phyloP scores from a whole-genome alignment of 2,888 invertebrate species.

The Eupithecia centaureata region DNA sequence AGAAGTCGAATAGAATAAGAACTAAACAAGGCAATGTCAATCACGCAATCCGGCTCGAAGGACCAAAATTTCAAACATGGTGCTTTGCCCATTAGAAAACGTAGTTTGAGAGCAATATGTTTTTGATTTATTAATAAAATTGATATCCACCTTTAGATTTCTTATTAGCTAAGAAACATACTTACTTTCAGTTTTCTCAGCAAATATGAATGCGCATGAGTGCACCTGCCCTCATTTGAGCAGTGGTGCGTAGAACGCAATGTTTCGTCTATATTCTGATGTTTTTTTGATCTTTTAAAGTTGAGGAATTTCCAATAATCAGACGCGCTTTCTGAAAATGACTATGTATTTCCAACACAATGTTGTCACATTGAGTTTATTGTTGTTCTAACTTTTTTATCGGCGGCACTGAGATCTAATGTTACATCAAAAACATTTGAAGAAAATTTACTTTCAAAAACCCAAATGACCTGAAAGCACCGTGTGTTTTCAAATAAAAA shows the following conservation, averaged over 20 bases:
- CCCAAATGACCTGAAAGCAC: too few species aligned
- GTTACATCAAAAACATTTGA: too few species aligned
- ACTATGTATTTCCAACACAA: too few species aligned
- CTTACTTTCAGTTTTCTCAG: slow-evolving; percentile 28
- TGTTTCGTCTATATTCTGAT: slow-evolving; percentile 3
- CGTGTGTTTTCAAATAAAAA: too few species aligned
- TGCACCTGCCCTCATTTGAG: slow-evolving; percentile 14
- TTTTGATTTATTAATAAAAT: background rate
- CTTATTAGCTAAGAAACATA: background rate
- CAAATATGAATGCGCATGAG: slow-evolving; percentile 28
- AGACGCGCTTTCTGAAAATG: too few species aligned
- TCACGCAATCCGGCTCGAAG: background rate
- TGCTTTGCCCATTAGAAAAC: background rate
- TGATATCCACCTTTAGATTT: background rate
- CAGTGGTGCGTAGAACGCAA: slow-evolving; percentile 16
- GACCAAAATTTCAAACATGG: background rate
- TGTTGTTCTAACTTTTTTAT: too few species aligned
- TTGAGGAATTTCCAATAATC: background rate
- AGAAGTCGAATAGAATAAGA: background rate
- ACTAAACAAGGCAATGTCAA: too few species aligned
- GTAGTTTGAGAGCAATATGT: background rate
- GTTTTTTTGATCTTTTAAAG: background rate
- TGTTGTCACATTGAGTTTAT: too few species aligned
- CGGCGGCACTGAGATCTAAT: too few species aligned
- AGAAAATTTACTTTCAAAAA: too few species aligned